Conservation (phyloP, 2,888 invertebrate genomes). For the Cinara cedri region DNA sequence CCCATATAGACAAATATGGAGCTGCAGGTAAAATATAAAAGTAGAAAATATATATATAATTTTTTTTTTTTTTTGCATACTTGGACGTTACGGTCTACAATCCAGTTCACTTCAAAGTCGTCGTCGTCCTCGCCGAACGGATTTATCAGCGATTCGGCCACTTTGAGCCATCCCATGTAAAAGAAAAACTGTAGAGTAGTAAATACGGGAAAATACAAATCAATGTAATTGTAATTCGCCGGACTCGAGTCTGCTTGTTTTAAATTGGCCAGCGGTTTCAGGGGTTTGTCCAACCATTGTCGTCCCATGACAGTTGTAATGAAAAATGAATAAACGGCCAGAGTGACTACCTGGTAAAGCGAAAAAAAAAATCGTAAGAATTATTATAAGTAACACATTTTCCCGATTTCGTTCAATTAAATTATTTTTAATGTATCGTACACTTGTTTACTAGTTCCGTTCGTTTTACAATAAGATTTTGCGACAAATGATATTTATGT, state of each 20-base stretch:
- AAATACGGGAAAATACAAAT: slow-evolving; percentile 88
- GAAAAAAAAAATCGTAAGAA: no score
- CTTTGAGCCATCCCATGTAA: slow-evolving; percentile 67
- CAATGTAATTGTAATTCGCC: slow-evolving; percentile 66
- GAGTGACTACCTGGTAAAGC: slow-evolving; percentile 74
- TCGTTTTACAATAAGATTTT: no score
- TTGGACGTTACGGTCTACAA: slow-evolving; percentile 87
- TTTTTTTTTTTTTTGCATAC: slow-evolving; percentile 65
- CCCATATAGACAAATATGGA: no score
- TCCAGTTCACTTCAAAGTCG: slow-evolving; percentile 91
- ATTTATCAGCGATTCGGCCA: slow-evolving; percentile 73
- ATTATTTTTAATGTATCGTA: no score
- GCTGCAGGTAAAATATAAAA: no score
- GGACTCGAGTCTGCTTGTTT: slow-evolving; percentile 57
- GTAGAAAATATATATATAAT: no score
- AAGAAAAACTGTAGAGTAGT: slow-evolving; percentile 73
- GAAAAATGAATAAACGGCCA: slow-evolving; percentile 92
- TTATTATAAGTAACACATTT: no score
- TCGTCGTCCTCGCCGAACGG: slow-evolving; percentile 92
- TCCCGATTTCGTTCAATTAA: no score
- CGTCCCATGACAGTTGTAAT: slow-evolving; percentile 85
- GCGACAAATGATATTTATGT: no score
- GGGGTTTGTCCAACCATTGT: slow-evolving; percentile 75
- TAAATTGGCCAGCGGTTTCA: slow-evolving; percentile 60
- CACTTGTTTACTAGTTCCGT: no score